These are phyloP conservation scores for Gonocerus acuteangulatus DNA, from an alignment of 2,888 invertebrate species.

Conservation along the genomic window DNA sequence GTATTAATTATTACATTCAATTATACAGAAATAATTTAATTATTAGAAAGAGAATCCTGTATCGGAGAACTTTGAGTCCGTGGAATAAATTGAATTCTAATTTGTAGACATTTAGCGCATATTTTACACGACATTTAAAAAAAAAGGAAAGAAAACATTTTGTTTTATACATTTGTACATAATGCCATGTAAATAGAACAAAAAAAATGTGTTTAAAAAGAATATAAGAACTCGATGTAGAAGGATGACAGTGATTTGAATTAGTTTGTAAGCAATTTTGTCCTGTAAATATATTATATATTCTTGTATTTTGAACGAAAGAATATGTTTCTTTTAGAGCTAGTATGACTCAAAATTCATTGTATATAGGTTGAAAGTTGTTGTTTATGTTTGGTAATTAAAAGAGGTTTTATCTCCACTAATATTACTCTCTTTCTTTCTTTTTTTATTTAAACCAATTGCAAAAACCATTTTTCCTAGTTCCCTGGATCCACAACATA, in stretches of 20 bases:
- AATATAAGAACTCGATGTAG: neutral
- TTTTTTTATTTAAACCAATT: too few species aligned
- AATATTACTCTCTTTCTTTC: too few species aligned
- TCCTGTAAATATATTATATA: constrained; percentile 34
- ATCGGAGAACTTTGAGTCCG: too few species aligned
- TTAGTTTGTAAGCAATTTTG: constrained; percentile 16
- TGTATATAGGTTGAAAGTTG: constrained; percentile 28
- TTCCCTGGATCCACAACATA: too few species aligned
- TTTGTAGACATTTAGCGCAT: neutral
- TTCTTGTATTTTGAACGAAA: constrained; percentile 34
- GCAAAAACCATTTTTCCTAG: too few species aligned
- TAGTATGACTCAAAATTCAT: constrained; percentile 21
- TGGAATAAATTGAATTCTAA: neutral
- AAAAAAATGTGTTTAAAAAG: neutral
- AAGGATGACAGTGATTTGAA: constrained; percentile 4
- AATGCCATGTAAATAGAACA: neutral
- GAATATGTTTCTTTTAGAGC: constrained; percentile 28
- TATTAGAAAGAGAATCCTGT: too few species aligned
- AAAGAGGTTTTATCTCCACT: constrained; percentile 22
- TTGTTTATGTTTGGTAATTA: constrained; percentile 36
- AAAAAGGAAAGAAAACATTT: neutral
- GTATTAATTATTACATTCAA: too few species aligned
- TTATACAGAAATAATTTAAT: too few species aligned
- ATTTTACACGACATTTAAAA: neutral
- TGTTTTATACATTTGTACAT: neutral